A percentile compares a stretch with the other conserved stretches of the same genome.
These are phyloP conservation scores for Melanostoma scalare DNA, from an alignment of 2,888 invertebrate genomes.

Conservation along the genomic window DNA sequence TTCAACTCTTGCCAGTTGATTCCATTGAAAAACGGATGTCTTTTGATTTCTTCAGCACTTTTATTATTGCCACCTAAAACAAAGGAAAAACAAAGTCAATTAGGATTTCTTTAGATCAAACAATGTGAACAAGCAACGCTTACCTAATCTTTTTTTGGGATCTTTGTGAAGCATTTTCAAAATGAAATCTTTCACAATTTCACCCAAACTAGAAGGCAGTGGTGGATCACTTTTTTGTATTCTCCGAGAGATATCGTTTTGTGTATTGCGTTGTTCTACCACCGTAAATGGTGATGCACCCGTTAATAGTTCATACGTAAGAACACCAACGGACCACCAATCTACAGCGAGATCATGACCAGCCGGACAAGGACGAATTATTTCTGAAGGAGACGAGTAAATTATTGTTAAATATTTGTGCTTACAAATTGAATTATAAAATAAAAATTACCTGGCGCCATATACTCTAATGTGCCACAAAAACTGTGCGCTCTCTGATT, in stretches of 20 bases:
- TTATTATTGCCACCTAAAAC: constrained; percentile 88
- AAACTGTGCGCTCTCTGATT: constrained; percentile 96
- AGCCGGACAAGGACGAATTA: constrained; percentile 90
- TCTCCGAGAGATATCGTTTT: constrained; percentile 96
- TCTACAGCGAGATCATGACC: constrained; percentile 99
- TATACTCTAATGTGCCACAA: constrained; percentile 99
- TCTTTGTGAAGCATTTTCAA: constrained; percentile 93
- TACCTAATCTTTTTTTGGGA: constrained; percentile 89
- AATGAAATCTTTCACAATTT: constrained; percentile 88
- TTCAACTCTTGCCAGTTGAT: constrained; percentile 93
- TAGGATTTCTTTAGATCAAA: neutral
- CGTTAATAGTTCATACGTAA: constrained; percentile 97
- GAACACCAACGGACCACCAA: constrained; percentile 99
- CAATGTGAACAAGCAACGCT: neutral
- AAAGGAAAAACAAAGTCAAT: neutral
- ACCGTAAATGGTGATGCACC: constrained; percentile 99
- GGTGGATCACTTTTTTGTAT: constrained; percentile 95
- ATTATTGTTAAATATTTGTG: neutral
- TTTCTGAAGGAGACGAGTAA: constrained; percentile 81
- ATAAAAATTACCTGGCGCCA: constrained; percentile 89
- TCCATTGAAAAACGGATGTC: constrained; percentile 92
- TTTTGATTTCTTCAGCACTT: constrained; percentile 94
- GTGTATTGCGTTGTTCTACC: constrained; percentile 95
- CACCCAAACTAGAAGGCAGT: constrained; percentile 91
- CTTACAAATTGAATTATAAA: constrained; percentile 12